These are phyloP conservation scores for Magallana angulata DNA, from an alignment of 1,140 invertebrate genomes.

Conservation along the genomic window DNA sequence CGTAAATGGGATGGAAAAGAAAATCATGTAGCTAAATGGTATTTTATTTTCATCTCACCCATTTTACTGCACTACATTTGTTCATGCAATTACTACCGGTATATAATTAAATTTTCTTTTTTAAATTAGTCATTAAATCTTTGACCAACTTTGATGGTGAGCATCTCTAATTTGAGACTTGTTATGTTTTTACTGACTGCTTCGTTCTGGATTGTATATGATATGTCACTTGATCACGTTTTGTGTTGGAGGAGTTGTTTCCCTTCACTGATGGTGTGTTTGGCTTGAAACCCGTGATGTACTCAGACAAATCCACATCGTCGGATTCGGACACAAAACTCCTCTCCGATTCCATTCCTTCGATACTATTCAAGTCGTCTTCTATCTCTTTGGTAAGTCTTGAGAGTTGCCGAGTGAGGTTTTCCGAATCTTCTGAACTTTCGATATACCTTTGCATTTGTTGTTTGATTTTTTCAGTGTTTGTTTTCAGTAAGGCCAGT, in stretches of 20 bases:
- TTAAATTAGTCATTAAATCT: too few relatives aligned
- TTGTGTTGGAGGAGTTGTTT: not conserved
- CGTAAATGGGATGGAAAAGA: too few relatives aligned
- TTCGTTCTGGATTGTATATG: not conserved
- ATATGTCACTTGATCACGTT: not conserved
- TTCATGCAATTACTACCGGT: too few relatives aligned
- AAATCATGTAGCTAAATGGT: too few relatives aligned
- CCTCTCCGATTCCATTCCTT: constrained; percentile 37
- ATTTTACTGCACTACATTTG: too few relatives aligned
- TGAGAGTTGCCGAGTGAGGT: constrained; percentile 19
- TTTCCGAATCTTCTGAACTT: constrained; percentile 28
- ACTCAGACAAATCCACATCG: constrained; percentile 53
- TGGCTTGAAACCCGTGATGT: constrained; percentile 25
- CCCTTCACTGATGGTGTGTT: not conserved
- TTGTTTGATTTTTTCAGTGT: constrained; percentile 49
- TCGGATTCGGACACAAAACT: constrained; percentile 54
- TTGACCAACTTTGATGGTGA: not conserved
- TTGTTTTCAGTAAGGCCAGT: constrained; percentile 44
- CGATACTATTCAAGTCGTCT: constrained; percentile 42
- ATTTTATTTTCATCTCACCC: too few relatives aligned
- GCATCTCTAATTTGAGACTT: not conserved
- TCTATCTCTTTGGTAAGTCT: constrained; percentile 42
- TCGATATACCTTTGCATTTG: constrained; percentile 48
- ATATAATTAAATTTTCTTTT: too few relatives aligned
- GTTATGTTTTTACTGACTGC: not conserved